A percentile compares a stretch with the other conserved stretches of the same genome.
phyloP scores from a whole-genome alignment of 2,113 vertebrate genomes.

The Probosciger aterrimus region DNA sequence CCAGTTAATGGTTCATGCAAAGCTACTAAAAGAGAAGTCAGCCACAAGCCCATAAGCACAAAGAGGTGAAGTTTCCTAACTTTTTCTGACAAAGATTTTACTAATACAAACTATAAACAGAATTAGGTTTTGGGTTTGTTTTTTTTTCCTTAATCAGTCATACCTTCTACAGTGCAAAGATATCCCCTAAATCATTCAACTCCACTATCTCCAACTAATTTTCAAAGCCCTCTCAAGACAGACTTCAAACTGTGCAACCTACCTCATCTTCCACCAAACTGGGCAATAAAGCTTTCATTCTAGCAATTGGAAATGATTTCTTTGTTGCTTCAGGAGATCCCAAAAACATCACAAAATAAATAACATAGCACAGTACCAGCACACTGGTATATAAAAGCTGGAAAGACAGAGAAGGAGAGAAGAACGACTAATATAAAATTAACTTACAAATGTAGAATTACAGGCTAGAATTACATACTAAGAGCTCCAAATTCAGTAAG shows the following conservation, averaged over 20 bases:
- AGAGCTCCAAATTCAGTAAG: neutral
- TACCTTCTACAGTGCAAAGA: neutral
- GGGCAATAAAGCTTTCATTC: slow-evolving; percentile 82
- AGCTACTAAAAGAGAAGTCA: neutral
- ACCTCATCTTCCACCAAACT: slow-evolving; percentile 75
- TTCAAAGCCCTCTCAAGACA: neutral
- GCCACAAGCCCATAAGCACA: neutral
- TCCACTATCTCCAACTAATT: neutral
- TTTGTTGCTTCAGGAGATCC: slow-evolving; percentile 80
- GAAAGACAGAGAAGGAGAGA: neutral
- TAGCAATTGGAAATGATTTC: slow-evolving; percentile 81
- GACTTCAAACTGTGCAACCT: neutral
- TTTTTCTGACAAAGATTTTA: neutral
- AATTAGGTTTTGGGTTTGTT: neutral
- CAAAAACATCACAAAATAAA: slow-evolving; percentile 85
- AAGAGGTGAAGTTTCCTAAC: neutral
- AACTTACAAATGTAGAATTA: neutral
- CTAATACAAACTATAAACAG: neutral
- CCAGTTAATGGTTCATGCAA: neutral
- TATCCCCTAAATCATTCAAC: neutral
- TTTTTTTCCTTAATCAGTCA: neutral
- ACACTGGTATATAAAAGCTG: slow-evolving; percentile 85
- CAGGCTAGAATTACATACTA: neutral
- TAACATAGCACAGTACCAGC: slow-evolving; percentile 82
- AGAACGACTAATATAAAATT: slow-evolving; percentile 20